Evolutionary conservation across 2,113 vertebrate species (phyloP).

Genomic region (Gymnarchus niloticus): DNA sequence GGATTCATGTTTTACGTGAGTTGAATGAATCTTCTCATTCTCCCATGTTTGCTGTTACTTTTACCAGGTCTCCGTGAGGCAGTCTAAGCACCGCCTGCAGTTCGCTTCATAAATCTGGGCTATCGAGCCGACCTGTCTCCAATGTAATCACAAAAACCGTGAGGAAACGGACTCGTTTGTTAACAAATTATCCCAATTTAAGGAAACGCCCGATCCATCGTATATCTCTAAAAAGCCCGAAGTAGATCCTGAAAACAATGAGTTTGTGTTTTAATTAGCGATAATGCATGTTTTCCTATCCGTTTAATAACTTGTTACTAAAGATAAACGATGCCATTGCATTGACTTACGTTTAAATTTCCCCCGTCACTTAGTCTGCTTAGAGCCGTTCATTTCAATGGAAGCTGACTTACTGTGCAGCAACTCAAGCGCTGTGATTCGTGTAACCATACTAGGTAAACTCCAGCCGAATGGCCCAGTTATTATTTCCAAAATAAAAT

Average conservation of each 20-base stretch:
- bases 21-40: neutral
- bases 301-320: neutral
- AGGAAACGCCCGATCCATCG: neutral
- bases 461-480: neutral
- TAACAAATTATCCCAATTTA: neutral
- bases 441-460: neutral
- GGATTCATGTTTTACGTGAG: neutral
- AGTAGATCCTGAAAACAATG: neutral
- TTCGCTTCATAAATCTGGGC: no score
- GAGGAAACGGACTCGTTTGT: neutral
- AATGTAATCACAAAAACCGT: neutral
- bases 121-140: neutral
- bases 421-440: neutral
- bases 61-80: neutral
- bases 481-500: neutral
- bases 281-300: constrained; percentile 10
- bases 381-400: neutral
- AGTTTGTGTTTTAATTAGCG: neutral
- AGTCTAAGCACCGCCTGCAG: neutral
- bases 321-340: constrained; percentile 5
- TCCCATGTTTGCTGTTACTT: neutral
- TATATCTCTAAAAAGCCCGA: neutral
- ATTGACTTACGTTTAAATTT: neutral
- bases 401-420: neutral
- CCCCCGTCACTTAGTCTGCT: neutral